Evolutionary conservation across 2,113 vertebrate species (phyloP).

Genomic region (Dasyurus viverrinus): DNA sequence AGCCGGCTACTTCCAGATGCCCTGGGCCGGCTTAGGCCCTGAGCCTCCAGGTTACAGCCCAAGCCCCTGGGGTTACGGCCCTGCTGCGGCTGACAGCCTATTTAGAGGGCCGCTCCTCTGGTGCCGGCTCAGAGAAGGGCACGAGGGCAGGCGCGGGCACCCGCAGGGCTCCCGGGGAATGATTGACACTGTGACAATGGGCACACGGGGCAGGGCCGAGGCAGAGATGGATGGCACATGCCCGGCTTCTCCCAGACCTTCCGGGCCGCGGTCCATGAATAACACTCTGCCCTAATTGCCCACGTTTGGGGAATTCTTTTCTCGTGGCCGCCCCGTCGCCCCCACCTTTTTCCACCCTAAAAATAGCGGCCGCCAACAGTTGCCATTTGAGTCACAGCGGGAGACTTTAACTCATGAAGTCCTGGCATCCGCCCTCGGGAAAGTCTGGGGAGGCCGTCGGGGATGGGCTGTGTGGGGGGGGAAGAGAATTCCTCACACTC

Average conservation of each 20-base stretch:
- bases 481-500: background rate
- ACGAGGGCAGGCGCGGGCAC: background rate
- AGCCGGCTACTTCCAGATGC: background rate
- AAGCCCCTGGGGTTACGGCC: too few relatives aligned
- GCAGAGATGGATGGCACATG: background rate
- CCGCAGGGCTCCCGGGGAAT: background rate
- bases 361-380: slow-evolving; percentile 61
- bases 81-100: too few relatives aligned
- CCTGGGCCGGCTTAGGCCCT: too few relatives aligned
- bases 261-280: background rate
- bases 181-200: background rate
- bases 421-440: background rate
- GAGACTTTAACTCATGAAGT: background rate
- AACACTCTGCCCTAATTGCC: slow-evolving; percentile 26
- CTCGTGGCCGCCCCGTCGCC: slow-evolving; percentile 23
- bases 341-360: slow-evolving; percentile 46
- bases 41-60: too few relatives aligned
- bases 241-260: background rate
- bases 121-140: too few relatives aligned
- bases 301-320: slow-evolving; percentile 73
- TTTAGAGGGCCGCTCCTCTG: too few relatives aligned
- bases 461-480: too few relatives aligned
- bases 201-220: background rate
- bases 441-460: too few relatives aligned
- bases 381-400: slow-evolving; percentile 62